Evolutionary conservation across 2,888 invertebrate genomes (phyloP).

Genomic region (Apeira syringaria): DNA sequence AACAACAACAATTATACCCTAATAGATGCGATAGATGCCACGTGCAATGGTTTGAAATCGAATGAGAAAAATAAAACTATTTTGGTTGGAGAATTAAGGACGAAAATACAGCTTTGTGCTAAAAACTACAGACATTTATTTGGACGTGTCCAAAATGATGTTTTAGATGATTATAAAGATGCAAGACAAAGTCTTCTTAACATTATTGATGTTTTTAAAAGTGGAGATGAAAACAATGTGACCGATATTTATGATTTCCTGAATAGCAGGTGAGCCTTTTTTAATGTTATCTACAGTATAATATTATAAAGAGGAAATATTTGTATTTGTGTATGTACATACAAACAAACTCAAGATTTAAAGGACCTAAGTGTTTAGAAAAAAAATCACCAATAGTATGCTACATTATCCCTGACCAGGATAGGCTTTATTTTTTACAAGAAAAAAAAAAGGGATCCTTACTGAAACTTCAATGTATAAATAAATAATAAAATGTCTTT

Average conservation of each 20-base stretch:
- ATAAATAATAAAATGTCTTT: too few relatives aligned
- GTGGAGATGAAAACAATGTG: conserved; percentile 29
- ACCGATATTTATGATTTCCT: conserved; percentile 53
- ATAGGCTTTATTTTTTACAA: too few relatives aligned
- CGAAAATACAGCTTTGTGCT: conserved; percentile 57
- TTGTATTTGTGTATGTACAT: too few relatives aligned
- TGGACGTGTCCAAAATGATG: conserved; percentile 38
- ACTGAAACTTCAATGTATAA: too few relatives aligned
- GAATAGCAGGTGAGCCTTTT: conserved; percentile 58
- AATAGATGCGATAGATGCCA: conserved; percentile 44
- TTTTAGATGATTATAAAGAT: conserved; percentile 43
- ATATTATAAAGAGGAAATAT: too few relatives aligned
- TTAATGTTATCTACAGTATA: too few relatives aligned
- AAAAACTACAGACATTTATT: conserved; percentile 59
- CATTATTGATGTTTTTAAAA: conserved; percentile 45
- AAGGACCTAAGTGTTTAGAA: too few relatives aligned
- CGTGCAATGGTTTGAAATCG: conserved; percentile 51
- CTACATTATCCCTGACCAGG: too few relatives aligned
- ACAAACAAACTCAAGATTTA: too few relatives aligned
- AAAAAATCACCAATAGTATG: too few relatives aligned
- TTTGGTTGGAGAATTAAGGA: conserved; percentile 50
- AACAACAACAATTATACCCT: conserved; percentile 49
- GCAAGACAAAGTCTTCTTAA: conserved; percentile 50
- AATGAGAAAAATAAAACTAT: conserved; percentile 51
- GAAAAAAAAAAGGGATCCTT: too few relatives aligned